Percentiles rank a stretch among this genome's conserved stretches.
Evolutionary conservation across 2,888 invertebrate genomes (phyloP).

Genomic region (Orgyia antiqua): DNA sequence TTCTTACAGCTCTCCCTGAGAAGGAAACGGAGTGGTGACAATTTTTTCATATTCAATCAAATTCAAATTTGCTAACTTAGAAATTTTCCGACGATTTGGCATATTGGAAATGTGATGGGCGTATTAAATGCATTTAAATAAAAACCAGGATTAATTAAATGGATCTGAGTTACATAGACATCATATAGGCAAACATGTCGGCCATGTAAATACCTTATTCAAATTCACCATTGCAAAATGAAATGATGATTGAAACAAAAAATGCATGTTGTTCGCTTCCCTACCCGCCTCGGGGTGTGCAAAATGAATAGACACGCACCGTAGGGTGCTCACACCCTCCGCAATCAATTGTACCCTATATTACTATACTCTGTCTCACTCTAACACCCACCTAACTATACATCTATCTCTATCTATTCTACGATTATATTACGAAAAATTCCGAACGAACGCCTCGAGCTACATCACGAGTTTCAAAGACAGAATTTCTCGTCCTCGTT

Average conservation of each 20-base stretch:
- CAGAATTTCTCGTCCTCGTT: constrained; percentile 46
- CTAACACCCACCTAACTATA: constrained; percentile 19
- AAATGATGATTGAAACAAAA: constrained; percentile 72
- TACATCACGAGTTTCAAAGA: constrained; percentile 49
- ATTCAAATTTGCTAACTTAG: no score
- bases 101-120: no score
- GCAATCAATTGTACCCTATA: constrained; percentile 69
- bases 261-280: constrained; percentile 49
- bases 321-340: constrained; percentile 68
- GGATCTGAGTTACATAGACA: no score
- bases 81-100: no score
- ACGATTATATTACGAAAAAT: constrained; percentile 50
- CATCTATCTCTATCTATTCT: constrained; percentile 38
- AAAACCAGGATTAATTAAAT: no score
- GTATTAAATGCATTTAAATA: no score
- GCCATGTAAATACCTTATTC: constrained; percentile 69
- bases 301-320: constrained; percentile 47
- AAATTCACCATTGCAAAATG: constrained; percentile 73
- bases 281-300: constrained; percentile 59
- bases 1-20: no score
- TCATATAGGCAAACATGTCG: constrained; percentile 55
- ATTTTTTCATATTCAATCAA: no score
- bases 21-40: no score
- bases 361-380: constrained; percentile 40
- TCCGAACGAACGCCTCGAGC: constrained; percentile 54